Percentiles rank a stretch among this genome's conserved stretches.
Evolutionary conservation across 2,113 vertebrate genomes (phyloP).

Genomic region (Lethenteron camtschaticum): DNA sequence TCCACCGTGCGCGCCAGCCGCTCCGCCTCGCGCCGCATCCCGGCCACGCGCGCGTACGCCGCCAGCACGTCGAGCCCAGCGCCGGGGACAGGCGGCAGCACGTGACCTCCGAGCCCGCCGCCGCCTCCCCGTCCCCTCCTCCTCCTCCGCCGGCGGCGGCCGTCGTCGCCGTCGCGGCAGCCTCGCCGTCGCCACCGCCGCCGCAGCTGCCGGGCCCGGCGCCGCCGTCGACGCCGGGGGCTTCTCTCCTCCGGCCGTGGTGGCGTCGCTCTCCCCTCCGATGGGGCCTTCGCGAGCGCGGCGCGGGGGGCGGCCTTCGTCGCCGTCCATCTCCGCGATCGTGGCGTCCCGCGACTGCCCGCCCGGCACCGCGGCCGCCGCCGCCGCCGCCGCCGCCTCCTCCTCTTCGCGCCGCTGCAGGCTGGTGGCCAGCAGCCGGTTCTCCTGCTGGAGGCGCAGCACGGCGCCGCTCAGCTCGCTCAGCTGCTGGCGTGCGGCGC

Average conservation of each 20-base stretch:
- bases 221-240: slow-evolving; percentile 58
- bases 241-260: slow-evolving; percentile 27
- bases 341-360: slow-evolving; percentile 16
- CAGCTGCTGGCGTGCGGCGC: slow-evolving; percentile 55
- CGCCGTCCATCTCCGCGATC: slow-evolving; percentile 24
- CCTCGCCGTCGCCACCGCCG: no score
- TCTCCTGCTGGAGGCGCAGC: slow-evolving; percentile 61
- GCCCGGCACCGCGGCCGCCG: not conserved
- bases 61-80: slow-evolving; percentile 30
- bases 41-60: slow-evolving; percentile 37
- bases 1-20: slow-evolving; percentile 50
- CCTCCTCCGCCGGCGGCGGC: no score
- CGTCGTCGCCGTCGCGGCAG: no score
- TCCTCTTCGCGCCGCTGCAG: slow-evolving; percentile 51
- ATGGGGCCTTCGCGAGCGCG: slow-evolving; percentile 76
- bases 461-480: slow-evolving; percentile 72
- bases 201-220: slow-evolving; percentile 30
- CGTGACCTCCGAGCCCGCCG: slow-evolving; percentile 36
- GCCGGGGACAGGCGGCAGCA: slow-evolving; percentile 28
- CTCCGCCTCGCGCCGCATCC: slow-evolving; percentile 53
- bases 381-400: slow-evolving; percentile 33
- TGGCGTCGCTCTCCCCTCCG: slow-evolving; percentile 69
- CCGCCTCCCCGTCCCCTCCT: no score
- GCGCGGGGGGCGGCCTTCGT: slow-evolving; percentile 54
- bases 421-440: slow-evolving; percentile 63